phyloP scores from a whole-genome alignment of 2,797 vertebrate species.

The Sarcoramphus papa region DNA sequence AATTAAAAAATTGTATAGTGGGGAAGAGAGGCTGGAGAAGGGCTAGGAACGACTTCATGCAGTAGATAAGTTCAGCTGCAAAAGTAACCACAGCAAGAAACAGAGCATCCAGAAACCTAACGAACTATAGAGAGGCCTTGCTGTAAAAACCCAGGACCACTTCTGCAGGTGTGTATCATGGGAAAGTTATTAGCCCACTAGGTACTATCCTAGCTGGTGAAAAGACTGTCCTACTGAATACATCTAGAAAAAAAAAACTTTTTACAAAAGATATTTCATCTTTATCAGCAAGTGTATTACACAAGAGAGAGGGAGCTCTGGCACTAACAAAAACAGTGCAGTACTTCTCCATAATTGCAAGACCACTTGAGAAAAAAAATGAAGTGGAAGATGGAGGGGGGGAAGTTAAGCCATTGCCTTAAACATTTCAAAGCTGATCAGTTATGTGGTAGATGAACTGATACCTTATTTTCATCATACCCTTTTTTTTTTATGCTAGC shows the following conservation, averaged over 20 bases:
- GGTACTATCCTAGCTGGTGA: neutral
- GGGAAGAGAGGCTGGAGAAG: neutral
- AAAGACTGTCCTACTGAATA: neutral
- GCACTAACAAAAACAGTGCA: neutral
- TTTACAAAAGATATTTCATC: neutral
- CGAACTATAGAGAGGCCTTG: neutral
- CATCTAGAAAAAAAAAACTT: neutral
- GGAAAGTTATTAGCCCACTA: neutral
- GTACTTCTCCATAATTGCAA: neutral
- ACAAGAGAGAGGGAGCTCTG: neutral
- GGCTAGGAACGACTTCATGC: neutral
- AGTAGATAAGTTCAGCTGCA: neutral
- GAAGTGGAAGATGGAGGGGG: neutral
- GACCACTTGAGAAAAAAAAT: neutral
- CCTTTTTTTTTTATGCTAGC: neutral
- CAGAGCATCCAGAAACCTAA: neutral
- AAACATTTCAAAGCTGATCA: neutral
- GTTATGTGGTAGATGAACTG: neutral
- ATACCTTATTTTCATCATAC: neutral
- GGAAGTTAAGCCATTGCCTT: neutral
- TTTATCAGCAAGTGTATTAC: neutral
- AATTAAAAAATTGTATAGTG: neutral
- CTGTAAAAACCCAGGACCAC: neutral
- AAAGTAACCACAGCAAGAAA: neutral
- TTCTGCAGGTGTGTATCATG: neutral